Conservation (phyloP, 2,797 vertebrate genomes). For the Sphenopsis melanotis region DNA sequence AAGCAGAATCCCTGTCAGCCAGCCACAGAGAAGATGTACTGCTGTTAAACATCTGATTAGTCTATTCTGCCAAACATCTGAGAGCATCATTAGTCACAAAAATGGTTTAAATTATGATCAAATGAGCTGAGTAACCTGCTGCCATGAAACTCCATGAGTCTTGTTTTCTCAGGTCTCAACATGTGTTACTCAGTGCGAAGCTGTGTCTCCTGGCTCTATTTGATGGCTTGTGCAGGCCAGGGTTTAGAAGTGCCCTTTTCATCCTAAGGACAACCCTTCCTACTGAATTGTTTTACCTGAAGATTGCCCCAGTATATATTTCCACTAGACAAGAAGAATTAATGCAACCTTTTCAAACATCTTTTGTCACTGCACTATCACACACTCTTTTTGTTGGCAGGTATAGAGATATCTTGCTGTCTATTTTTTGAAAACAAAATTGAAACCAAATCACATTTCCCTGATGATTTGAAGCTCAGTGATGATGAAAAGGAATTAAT, state of each 20-base stretch:
- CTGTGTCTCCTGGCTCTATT: background rate
- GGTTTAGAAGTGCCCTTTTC: background rate
- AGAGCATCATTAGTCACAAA: constrained; percentile 65
- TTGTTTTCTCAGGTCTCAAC: constrained; percentile 39
- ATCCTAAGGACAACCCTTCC: background rate
- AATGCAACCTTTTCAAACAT: background rate
- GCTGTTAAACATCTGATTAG: constrained; percentile 59
- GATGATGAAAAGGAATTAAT: background rate
- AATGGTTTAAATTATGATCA: constrained; percentile 61
- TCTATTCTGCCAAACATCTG: constrained; percentile 70
- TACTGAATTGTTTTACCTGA: background rate
- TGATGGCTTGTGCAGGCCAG: background rate
- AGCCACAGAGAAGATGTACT: constrained; percentile 15
- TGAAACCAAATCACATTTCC: background rate
- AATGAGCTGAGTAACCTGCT: constrained; percentile 55
- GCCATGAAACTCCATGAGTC: constrained; percentile 11
- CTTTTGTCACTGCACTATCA: background rate
- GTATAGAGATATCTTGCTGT: background rate
- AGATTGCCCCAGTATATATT: background rate
- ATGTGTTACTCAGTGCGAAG: background rate
- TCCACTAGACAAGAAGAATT: background rate
- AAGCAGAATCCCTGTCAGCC: constrained; percentile 3
- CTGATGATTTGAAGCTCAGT: background rate
- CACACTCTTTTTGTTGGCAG: background rate
- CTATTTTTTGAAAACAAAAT: background rate